Evolutionary conservation across 53 echinoderm and acorn worm species (phyloP), one percentile per base, ranked within the genome.

Genomic region (Henricia sp.): DNA sequence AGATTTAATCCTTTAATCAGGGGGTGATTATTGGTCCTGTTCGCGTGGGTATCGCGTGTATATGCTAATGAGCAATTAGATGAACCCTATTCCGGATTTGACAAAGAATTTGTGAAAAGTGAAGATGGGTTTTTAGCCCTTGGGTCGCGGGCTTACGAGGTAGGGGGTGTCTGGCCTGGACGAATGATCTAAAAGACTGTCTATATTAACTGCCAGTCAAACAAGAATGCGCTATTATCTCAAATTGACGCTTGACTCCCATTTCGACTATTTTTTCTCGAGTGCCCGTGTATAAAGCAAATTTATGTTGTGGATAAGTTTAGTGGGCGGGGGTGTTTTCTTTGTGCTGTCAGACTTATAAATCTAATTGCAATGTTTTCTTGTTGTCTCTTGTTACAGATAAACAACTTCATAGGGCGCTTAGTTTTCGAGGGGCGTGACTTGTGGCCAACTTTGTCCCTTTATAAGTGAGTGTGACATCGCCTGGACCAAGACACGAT

Each of bases 31-130:
- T 17, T n/a, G n/a, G n/a, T n/a, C 58, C 26, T 13, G 57, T 41
- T 37, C 76, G 76, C 76, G 38, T 58, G 76, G 59, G 42, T 76
- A 25, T 73, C 54, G 54, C 54, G 73, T 68, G 68, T 68, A 37
- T 73, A 54, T 50, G 51, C 41, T 76, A 41, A 67, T 67, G 37
- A 67, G 67, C 6, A 13, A 37, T 13, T 67, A 39, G 5, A n/a
- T 38, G 76, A 16, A 39, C 20, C 59, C 26, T 20, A 25, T 76
- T 76, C 58, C 58, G 59, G 76, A 38, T 41, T 76, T 27, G 29
- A 58, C 58, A 55, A 40, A 76, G 76, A 44, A 19, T 38, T 11
- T 13, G 44, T 58, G 28, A 58, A 58, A 5, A 21, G 53, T 32
- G 29, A 10, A 60, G n/a, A n/a, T n/a, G n/a, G n/a, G n/a, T n/a